These are phyloP conservation scores for Drosophila nigromelanica DNA, from an alignment of 1,140 invertebrate genomes.

Conservation along the genomic window DNA sequence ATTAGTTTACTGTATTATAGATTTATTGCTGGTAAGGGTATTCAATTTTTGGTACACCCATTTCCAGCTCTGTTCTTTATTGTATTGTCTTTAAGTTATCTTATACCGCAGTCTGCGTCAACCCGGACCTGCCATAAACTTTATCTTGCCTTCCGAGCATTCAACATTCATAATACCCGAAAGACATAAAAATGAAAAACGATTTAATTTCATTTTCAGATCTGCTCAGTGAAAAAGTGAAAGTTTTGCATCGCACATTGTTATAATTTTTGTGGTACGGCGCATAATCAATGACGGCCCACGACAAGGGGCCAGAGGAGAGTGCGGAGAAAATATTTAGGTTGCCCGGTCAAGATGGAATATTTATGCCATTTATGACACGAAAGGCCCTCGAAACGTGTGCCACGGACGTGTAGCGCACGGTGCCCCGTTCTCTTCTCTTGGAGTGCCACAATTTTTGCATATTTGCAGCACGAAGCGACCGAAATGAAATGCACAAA, in stretches of 20 bases:
- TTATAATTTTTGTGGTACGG: slow-evolving; percentile 55
- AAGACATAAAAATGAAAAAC: slow-evolving; percentile 73
- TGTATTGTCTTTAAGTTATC: background rate
- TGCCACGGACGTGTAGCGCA: slow-evolving; percentile 38
- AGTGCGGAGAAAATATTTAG: slow-evolving; percentile 61
- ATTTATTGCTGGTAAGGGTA: background rate
- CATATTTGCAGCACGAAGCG: slow-evolving; percentile 77
- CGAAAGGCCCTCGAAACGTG: slow-evolving; percentile 79
- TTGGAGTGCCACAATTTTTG: slow-evolving; percentile 68
- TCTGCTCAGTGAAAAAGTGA: slow-evolving; percentile 56
- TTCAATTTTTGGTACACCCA: background rate
- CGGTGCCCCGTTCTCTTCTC: background rate
- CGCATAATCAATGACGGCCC: slow-evolving; percentile 33
- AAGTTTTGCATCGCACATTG: slow-evolving; percentile 62
- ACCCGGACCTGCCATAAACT: slow-evolving; percentile 40
- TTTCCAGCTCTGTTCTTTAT: background rate
- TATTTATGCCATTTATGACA: slow-evolving; percentile 83
- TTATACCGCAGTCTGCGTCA: slow-evolving; percentile 1
- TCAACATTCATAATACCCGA: slow-evolving; percentile 8
- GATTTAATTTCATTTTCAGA: slow-evolving; percentile 78
- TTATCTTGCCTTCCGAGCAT: slow-evolving; percentile 20
- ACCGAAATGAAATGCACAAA: slow-evolving; percentile 63
- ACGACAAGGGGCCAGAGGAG: slow-evolving; percentile 2
- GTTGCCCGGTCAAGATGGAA: slow-evolving; percentile 79
- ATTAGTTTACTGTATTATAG: background rate